phyloP scores from a whole-genome alignment of 64 coral and sea anemone species.

The Stichodactyla helianthus region DNA sequence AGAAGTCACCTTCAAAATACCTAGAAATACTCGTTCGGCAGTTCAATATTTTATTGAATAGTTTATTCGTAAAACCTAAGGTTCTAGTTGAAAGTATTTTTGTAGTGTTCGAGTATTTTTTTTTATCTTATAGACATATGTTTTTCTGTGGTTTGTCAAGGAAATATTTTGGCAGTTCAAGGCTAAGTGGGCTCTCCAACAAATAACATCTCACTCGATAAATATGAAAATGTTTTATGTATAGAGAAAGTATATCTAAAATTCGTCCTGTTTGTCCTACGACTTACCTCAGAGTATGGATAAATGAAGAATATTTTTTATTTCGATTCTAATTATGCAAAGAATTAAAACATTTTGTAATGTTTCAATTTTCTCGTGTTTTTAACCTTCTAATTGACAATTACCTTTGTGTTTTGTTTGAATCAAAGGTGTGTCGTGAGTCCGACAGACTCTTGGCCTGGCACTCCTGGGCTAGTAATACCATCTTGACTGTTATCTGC shows the following conservation, averaged over 20 bases:
- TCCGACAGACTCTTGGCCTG: background rate
- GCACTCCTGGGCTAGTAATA: background rate
- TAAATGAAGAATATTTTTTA: background rate
- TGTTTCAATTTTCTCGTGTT: background rate
- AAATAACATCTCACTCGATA: background rate
- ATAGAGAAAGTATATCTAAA: background rate
- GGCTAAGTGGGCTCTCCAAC: background rate
- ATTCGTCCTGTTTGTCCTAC: background rate
- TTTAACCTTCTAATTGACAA: background rate
- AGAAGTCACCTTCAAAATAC: background rate
- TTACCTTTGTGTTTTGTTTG: background rate
- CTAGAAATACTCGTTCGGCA: background rate
- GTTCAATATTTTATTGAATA: background rate
- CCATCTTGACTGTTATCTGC: background rate
- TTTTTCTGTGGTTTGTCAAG: conserved; percentile 11
- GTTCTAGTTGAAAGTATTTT: background rate
- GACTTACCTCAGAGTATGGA: background rate
- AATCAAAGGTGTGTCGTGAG: background rate
- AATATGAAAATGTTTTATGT: background rate
- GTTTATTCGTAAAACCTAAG: background rate
- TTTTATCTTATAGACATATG: background rate
- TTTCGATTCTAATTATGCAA: background rate
- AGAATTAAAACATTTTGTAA: background rate
- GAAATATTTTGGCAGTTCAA: background rate
- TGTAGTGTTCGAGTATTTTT: background rate